Evolutionary conservation across 2,888 invertebrate genomes (phyloP).

Genomic region (Hoplodrina ambigua): DNA sequence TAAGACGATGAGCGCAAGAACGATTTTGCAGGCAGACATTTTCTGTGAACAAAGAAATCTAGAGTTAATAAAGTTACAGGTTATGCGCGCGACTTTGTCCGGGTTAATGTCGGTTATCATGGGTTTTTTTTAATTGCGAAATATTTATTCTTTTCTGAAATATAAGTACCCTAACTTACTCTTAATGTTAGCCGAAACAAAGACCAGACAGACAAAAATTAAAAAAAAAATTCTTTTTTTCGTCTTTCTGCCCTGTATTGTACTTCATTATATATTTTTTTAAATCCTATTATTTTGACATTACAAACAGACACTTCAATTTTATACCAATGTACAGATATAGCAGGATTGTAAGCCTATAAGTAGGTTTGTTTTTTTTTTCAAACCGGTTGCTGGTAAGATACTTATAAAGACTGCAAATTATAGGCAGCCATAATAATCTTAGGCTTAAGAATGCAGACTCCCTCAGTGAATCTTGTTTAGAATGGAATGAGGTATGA

Average conservation of each 20-base stretch:
- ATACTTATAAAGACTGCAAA: neutral
- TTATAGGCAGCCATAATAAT: neutral
- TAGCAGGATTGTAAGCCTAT: conserved; percentile 3
- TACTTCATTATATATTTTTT: too few species aligned
- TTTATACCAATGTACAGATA: too few species aligned
- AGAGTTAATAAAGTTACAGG: conserved; percentile 27
- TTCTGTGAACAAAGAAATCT: conserved; percentile 65
- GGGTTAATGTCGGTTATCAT: too few species aligned
- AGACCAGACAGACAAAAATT: too few species aligned
- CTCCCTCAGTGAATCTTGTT: neutral
- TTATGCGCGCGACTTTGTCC: neutral
- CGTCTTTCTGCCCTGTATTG: too few species aligned
- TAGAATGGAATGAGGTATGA: neutral
- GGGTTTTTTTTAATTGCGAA: too few species aligned
- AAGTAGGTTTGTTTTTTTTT: conserved; percentile 5
- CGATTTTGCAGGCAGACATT: conserved; percentile 74
- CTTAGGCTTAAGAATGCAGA: neutral
- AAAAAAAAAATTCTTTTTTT: too few species aligned
- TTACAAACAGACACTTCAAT: too few species aligned
- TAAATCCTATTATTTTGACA: too few species aligned
- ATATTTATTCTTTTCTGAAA: too few species aligned
- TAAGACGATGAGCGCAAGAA: conserved; percentile 70
- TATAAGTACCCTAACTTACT: too few species aligned
- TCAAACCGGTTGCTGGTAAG: conserved; percentile 30
- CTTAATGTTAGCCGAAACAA: too few species aligned